Base-by-base conservation (phyloP, 2,888 invertebrate genomes). In the Aethes cnicana region DNA sequence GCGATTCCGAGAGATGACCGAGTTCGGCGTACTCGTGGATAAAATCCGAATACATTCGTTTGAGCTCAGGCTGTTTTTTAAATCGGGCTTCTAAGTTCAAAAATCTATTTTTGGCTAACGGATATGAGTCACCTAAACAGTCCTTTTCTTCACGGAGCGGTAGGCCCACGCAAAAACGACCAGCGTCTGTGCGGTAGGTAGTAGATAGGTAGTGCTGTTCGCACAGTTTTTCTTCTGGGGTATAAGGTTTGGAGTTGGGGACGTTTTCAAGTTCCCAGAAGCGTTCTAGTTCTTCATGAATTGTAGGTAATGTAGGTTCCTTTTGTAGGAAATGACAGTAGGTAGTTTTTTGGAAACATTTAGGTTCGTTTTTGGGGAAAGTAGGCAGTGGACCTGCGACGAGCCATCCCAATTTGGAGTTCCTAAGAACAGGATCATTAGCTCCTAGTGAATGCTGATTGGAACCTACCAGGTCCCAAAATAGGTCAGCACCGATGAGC, bases 201-300 rank as follows among this genome's bases (percentile, higher is more conserved):
- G 32, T 30, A 1, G 17, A 14, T 1, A 44, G 12, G 14, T 39
- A 54, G 17, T 55, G 50, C 8, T 44, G 26, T 18, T 54, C 49
- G 23, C 41, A 54, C 3, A 14, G 2, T 7, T 26, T 41, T 9
- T 54, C 41, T 14, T 42, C 23, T 9, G 33, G 12, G 2, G 35
- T 41, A 5, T 8, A 18, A 3, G n/a, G 7, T 8, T 12, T 1
- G 8, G 5, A 16, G 2, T 42, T 14, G 5, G 47, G 48, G 16
- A 54, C 8, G 6, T 21, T 44, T 32, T 54, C 47, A 11, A 47
- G 11, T 11, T 41, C 43, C 48, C 48, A 54, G 21, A 54, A 54
- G 12, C 32, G 41, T 3, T n/a, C 7, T 28, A 52, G 25, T 3
- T 44, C 32, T 3, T 52, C 9, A 8, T 39, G 2, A 6, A 52